These are phyloP conservation scores for Caenorhabditis remanei DNA, from an alignment of 1,140 invertebrate genomes.

Conservation along the genomic window DNA sequence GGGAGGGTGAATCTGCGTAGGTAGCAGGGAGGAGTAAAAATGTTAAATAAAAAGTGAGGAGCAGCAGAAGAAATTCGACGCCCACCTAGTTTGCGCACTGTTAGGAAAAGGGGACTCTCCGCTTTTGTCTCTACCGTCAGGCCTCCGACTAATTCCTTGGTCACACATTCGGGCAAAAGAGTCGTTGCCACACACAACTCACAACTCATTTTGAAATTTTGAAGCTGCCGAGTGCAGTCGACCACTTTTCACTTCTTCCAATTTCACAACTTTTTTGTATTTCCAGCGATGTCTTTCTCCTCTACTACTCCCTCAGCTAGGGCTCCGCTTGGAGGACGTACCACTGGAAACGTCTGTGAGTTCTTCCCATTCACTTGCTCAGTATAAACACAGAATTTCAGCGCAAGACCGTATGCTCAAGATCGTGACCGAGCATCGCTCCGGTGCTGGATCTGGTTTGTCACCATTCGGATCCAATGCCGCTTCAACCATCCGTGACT, in stretches of 20 bases:
- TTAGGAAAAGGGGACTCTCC: not conserved
- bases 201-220: constrained; percentile 53
- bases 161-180: constrained; percentile 31
- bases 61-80: constrained; percentile 44
- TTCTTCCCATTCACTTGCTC: not conserved
- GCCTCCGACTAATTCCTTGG: constrained; percentile 52
- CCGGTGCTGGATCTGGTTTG: constrained; percentile 70
- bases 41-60: constrained; percentile 54
- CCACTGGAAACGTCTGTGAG: constrained; percentile 53
- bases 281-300: constrained; percentile 64
- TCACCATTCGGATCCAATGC: constrained; percentile 73
- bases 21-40: constrained; percentile 10
- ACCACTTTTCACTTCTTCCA: not conserved
- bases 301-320: constrained; percentile 57
- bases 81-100: constrained; percentile 47
- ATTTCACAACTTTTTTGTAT: not conserved
- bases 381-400: not conserved
- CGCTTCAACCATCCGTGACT: constrained; percentile 78
- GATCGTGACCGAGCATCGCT: constrained; percentile 73
- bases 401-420: constrained; percentile 71
- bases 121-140: constrained; percentile 37
- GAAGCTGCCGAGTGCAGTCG: constrained; percentile 45
- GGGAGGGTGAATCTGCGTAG: constrained; percentile 4
- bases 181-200: constrained; percentile 29
- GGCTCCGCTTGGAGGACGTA: constrained; percentile 60